Base-by-base conservation (phyloP, 2,113 vertebrate genomes). In the Ibidorhyncha struthersii region DNA sequence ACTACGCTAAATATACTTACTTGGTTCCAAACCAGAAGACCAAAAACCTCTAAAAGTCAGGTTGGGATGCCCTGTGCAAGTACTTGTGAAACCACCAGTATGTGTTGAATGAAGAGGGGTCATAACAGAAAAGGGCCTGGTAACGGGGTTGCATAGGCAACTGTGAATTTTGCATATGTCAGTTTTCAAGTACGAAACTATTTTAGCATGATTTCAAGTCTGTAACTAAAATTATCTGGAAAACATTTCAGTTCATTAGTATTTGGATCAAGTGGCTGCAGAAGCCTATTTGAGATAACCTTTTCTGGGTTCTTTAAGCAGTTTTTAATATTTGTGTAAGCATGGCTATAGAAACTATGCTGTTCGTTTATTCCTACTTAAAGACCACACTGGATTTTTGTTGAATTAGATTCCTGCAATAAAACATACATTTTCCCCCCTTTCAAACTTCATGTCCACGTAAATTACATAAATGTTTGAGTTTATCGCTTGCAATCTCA, bases 371-470 rank as follows among this genome's bases (percentile, higher is more conserved):
- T 43, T 86, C 40, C 61, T 50, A 27, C 30, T 65, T 61, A 55
- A 86, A 89, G 34, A 62, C 2, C 0, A 32, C 9, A 22, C 7
- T 8, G 4, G n/a, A 18, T 40, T 65, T 58, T 34, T 82, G 14
- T 61, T 41, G 16, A 82, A 27, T 58, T 25, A 78, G 6, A 59
- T 73, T 91, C 84, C 13, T 41, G 67, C 11, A 74, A 66, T 17
- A 71, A 78, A 61, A 53, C 19, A 27, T 27, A 20, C 0, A 0
- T 30, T n/a, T 21, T 5, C 25, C 7, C 7, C 7, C 7, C 2
- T 52, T 86, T 66, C 67, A 62, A 82, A 62, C 6, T 8, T 65
- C 8, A 9, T 2, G 13, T 7, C 25, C 34, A 34, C 25, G 15
- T 29, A 84, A 81, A 81, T 20, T 3, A 77, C 43, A 23, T 23